Evolutionary conservation across 2,888 invertebrate species (phyloP).

Genomic region (Microchrysa polita): DNA sequence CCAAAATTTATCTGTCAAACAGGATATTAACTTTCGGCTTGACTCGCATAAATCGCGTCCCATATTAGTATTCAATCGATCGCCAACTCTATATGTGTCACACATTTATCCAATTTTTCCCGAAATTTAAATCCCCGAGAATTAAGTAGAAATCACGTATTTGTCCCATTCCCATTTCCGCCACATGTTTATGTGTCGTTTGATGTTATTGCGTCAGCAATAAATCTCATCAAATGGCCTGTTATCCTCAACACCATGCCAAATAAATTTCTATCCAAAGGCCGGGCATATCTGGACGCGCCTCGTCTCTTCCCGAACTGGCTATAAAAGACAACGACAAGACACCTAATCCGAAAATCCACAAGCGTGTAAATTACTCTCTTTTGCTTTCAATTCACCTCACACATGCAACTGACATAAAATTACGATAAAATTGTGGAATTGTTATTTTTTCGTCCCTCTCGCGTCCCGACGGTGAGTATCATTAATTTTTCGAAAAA

Average conservation of each 20-base stretch:
- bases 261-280: conserved; percentile 3
- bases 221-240: conserved; percentile 29
- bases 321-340: conserved; percentile 6
- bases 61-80: too few relatives aligned
- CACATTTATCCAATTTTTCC: too few relatives aligned
- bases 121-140: background rate
- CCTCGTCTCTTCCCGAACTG: too few relatives aligned
- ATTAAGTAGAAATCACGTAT: conserved; percentile 25
- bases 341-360: conserved; percentile 37
- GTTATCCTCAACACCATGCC: conserved; percentile 17
- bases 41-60: too few relatives aligned
- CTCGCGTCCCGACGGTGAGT: background rate
- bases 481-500: background rate
- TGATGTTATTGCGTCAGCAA: conserved; percentile 19
- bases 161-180: conserved; percentile 16
- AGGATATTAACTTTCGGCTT: too few relatives aligned
- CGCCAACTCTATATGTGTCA: too few relatives aligned
- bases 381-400: conserved; percentile 37
- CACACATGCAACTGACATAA: conserved; percentile 37
- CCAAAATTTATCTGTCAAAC: too few relatives aligned
- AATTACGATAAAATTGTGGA: conserved; percentile 39
- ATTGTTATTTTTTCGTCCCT: conserved; percentile 16
- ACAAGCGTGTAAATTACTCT: conserved; percentile 36
- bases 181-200: conserved; percentile 15
- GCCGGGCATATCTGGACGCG: conserved; percentile 26